A percentile compares a stretch with the other conserved stretches of the same genome.
phyloP scores from a whole-genome alignment of 2,888 invertebrate genomes.

The Shargacucullia verbasci region DNA sequence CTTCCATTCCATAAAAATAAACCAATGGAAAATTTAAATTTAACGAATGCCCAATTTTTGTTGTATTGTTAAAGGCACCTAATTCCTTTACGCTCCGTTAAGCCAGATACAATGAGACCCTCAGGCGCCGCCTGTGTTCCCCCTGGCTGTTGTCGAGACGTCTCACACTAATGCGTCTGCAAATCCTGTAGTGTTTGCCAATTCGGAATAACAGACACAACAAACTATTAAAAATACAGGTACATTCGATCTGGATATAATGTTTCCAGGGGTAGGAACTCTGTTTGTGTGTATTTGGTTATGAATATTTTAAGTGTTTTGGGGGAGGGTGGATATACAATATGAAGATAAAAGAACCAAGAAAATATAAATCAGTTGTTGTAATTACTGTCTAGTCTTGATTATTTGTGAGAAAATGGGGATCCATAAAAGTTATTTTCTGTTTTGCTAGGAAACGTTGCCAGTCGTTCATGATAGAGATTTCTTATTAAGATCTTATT shows the following conservation, averaged over 20 bases:
- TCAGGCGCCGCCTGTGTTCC: conserved; percentile 51
- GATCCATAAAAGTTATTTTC: too few species aligned
- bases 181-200: conserved; percentile 44
- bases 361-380: too few species aligned
- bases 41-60: conserved; percentile 29
- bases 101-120: conserved; percentile 54
- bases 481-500: too few species aligned
- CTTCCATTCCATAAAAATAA: conserved; percentile 16
- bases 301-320: too few species aligned
- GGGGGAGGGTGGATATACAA: too few species aligned
- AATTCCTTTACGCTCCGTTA: conserved; percentile 53
- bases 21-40: conserved; percentile 23
- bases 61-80: conserved; percentile 21
- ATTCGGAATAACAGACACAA: conserved; percentile 29
- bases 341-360: too few species aligned
- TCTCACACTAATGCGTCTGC: conserved; percentile 52
- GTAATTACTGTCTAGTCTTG: too few species aligned
- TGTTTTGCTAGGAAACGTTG: too few species aligned
- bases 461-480: too few species aligned
- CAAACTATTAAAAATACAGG: conserved; percentile 25
- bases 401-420: too few species aligned
- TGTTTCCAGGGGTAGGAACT: background rate
- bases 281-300: too few species aligned
- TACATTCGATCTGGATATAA: conserved; percentile 13
- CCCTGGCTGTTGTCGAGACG: conserved; percentile 47